Percentiles rank a stretch among this genome's conserved stretches.
Evolutionary conservation across 2,113 vertebrate species (phyloP).

Genomic region (Ancistrus triradiatus): DNA sequence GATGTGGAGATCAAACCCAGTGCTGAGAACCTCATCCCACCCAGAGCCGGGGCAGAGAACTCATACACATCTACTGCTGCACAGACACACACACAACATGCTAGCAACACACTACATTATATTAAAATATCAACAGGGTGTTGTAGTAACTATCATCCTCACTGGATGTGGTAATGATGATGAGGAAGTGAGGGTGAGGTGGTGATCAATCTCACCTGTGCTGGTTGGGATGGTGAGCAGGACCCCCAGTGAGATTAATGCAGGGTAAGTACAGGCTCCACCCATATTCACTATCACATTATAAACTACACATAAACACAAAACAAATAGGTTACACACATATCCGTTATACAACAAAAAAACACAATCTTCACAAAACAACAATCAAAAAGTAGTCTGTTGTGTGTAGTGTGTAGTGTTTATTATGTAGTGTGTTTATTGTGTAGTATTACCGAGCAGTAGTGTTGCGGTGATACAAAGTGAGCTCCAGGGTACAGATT

Average conservation of each 20-base stretch:
- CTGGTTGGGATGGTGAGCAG: conserved; percentile 53
- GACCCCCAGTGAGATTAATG: conserved; percentile 48
- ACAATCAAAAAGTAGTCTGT: neutral
- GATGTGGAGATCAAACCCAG: conserved; percentile 46
- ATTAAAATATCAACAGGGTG: too few species aligned
- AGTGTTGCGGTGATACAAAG: conserved; percentile 46
- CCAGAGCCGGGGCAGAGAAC: conserved; percentile 21
- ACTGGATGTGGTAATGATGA: too few species aligned
- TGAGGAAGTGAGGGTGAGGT: neutral
- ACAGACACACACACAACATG: conserved; percentile 12
- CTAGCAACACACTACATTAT: neutral
- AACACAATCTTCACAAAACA: neutral
- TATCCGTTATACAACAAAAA: too few species aligned
- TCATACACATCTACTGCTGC: conserved; percentile 43
- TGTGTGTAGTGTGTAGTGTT: conserved; percentile 4
- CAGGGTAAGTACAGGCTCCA: conserved; percentile 42
- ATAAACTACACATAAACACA: conserved; percentile 44
- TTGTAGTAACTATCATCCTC: too few species aligned
- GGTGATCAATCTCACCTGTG: conserved; percentile 35
- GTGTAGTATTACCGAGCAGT: conserved; percentile 40
- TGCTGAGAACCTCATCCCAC: conserved; percentile 46
- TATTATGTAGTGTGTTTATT: neutral
- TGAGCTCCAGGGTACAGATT: conserved; percentile 43
- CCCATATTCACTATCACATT: conserved; percentile 50
- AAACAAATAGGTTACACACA: neutral